Conservation (phyloP, 2,888 invertebrate species). For the Chalcosyrphus nemorum region DNA sequence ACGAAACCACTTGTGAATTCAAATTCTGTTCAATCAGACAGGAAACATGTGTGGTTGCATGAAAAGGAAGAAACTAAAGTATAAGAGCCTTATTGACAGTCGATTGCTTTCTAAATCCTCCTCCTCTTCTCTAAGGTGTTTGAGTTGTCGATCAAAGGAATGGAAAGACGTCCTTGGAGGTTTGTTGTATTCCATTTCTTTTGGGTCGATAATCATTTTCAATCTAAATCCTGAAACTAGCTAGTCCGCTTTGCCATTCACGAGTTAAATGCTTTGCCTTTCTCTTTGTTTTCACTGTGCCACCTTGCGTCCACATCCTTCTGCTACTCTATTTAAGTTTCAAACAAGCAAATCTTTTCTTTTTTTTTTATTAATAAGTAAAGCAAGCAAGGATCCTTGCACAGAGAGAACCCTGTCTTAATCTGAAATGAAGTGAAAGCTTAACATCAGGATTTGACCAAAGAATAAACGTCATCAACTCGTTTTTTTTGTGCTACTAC, state of each 20-base stretch:
- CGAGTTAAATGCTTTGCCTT: not conserved
- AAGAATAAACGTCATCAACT: slow-evolving; percentile 72
- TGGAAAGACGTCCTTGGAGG: no score
- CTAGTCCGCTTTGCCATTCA: not conserved
- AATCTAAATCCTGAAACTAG: no score
- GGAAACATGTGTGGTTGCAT: not conserved
- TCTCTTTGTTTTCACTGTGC: not conserved
- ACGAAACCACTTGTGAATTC: not conserved
- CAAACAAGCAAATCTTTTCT: slow-evolving; percentile 42
- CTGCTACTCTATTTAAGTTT: slow-evolving; percentile 33
- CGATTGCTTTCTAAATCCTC: no score
- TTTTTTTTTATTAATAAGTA: slow-evolving; percentile 53
- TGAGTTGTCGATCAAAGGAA: no score
- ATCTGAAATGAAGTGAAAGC: slow-evolving; percentile 73
- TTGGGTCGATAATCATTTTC: no score
- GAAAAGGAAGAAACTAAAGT: no score
- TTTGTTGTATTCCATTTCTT: no score
- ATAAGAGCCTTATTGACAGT: no score
- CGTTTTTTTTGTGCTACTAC: slow-evolving; percentile 11
- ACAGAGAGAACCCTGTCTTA: slow-evolving; percentile 42
- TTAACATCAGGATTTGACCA: slow-evolving; percentile 71
- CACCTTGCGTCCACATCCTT: not conserved
- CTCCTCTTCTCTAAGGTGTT: no score
- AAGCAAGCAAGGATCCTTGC: slow-evolving; percentile 3
- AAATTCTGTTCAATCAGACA: not conserved